Conservation (phyloP, 2,113 vertebrate species). For the Eretmochelys imbricata region DNA sequence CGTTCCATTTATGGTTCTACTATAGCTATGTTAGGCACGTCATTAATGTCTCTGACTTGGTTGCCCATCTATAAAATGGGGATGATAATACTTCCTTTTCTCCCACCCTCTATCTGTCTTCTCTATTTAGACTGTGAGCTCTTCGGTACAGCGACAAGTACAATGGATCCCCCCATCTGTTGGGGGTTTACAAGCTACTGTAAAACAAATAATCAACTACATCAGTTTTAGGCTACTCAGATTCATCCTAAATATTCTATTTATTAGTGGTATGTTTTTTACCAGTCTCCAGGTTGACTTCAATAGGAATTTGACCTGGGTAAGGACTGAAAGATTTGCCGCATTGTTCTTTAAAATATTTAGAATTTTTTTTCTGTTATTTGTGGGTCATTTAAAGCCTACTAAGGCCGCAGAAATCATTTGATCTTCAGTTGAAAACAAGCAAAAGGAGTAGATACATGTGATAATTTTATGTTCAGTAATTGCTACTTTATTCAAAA, state of each 20-base stretch:
- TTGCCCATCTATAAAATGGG: neutral
- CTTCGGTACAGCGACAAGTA: neutral
- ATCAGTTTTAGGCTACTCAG: neutral
- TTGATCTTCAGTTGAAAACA: constrained; percentile 25
- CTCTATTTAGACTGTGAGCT: neutral
- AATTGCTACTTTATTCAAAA: constrained; percentile 10
- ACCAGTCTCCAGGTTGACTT: neutral
- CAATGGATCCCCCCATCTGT: neutral
- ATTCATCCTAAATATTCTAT: neutral
- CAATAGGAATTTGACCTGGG: constrained; percentile 13
- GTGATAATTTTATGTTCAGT: neutral
- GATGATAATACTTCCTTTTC: neutral
- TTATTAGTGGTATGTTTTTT: neutral
- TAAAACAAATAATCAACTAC: neutral
- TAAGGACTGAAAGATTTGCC: constrained; percentile 9
- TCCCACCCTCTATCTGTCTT: neutral
- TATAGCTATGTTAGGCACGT: neutral
- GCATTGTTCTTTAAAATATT: constrained; percentile 18
- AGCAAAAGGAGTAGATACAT: neutral
- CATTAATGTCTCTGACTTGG: neutral
- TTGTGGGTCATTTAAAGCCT: constrained; percentile 52
- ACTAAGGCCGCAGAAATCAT: constrained; percentile 32
- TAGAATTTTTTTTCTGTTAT: neutral
- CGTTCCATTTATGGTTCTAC: neutral
- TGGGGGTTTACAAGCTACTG: neutral